A percentile compares a stretch with the other conserved stretches of the same genome.
Evolutionary conservation across 2,113 vertebrate species (phyloP).

Genomic region (Oxyruncus cristatus): DNA sequence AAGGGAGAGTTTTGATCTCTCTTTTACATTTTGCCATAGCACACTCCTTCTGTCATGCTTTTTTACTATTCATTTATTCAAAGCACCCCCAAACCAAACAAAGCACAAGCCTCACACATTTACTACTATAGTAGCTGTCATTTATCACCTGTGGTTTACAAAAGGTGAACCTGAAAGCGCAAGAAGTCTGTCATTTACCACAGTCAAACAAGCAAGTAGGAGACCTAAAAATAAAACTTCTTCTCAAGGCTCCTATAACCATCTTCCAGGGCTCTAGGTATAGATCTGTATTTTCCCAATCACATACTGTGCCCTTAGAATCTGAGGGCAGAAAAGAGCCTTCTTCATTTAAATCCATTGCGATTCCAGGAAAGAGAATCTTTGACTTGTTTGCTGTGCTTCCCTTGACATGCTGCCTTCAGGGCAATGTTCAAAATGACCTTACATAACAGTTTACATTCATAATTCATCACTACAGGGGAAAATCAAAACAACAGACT

Average conservation of each 20-base stretch:
- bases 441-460: conserved; percentile 51
- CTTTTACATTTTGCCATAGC: neutral
- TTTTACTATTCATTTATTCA: neutral
- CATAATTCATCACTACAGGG: conserved; percentile 49
- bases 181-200: neutral
- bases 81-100: neutral
- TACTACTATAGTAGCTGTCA: neutral
- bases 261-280: neutral
- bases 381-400: conserved; percentile 23
- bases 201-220: neutral
- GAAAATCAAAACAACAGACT: conserved; percentile 46
- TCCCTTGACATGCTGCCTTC: conserved; percentile 17
- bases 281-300: neutral
- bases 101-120: neutral
- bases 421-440: conserved; percentile 49
- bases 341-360: neutral
- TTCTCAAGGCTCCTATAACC: neutral
- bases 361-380: neutral
- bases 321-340: neutral
- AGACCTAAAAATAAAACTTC: neutral
- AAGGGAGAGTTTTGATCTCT: neutral
- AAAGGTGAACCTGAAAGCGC: neutral
- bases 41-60: neutral
- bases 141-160: neutral
- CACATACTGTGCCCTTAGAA: neutral